phyloP scores from a whole-genome alignment of 2,888 invertebrate species.

The Tipula lateralis region DNA sequence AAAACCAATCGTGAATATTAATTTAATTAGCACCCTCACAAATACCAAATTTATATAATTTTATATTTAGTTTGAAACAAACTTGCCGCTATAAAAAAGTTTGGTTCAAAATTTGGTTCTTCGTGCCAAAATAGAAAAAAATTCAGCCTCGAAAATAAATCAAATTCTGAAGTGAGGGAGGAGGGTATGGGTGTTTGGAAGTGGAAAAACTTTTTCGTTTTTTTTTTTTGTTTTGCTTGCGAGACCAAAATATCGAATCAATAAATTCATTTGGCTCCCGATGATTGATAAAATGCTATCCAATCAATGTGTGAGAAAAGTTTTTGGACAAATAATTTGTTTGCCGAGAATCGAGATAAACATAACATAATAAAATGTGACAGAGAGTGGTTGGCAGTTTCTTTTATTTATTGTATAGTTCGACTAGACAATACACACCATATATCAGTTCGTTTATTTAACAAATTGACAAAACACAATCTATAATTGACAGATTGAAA shows the following conservation, averaged over 20 bases:
- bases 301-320: neutral
- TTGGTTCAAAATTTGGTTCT: neutral
- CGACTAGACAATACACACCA: neutral
- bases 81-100: neutral
- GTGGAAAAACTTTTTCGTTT: neutral
- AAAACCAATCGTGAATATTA: constrained; percentile 12
- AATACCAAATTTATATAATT: neutral
- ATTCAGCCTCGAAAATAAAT: neutral
- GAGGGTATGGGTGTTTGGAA: too few species aligned
- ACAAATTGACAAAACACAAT: neutral
- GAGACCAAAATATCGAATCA: neutral
- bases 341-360: neutral
- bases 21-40: neutral
- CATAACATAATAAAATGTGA: neutral
- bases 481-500: neutral
- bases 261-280: neutral
- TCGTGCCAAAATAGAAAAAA: neutral
- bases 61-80: neutral
- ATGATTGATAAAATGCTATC: neutral
- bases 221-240: neutral
- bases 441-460: neutral
- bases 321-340: neutral
- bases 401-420: neutral
- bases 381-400: neutral
- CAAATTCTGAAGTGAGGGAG: neutral